These are phyloP conservation scores for Tauraco erythrolophus DNA, from an alignment of 2,113 vertebrate species.

Conservation along the genomic window DNA sequence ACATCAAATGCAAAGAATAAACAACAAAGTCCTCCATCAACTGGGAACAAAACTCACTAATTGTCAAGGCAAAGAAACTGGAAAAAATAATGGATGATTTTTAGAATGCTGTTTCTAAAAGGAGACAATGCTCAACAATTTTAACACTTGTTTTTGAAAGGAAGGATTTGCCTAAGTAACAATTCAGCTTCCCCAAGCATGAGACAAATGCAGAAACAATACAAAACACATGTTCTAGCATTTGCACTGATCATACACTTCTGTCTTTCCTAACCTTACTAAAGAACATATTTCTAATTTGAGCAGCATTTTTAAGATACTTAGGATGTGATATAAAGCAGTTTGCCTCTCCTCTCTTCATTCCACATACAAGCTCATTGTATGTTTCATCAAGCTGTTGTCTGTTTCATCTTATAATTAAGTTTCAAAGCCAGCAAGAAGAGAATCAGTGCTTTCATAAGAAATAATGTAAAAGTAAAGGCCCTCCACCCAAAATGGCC, in stretches of 20 bases:
- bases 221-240: neutral
- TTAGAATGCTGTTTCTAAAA: neutral
- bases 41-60: neutral
- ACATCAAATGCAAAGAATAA: neutral
- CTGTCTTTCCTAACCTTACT: neutral
- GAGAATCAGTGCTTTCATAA: neutral
- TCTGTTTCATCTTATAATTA: neutral
- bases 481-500: fast-evolving
- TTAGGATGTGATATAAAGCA: neutral
- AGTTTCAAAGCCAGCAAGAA: neutral
- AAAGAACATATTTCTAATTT: neutral
- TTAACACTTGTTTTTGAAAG: neutral
- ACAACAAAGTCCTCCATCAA: neutral
- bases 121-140: neutral
- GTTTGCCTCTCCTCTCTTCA: neutral
- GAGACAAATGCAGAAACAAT: neutral
- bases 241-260: neutral
- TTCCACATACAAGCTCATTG: neutral
- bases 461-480: neutral
- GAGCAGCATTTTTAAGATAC: neutral
- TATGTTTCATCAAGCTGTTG: too few relatives aligned
- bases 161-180: neutral
- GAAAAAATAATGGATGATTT: neutral
- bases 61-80: neutral
- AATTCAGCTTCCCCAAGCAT: neutral